Conservation (phyloP, 2,113 vertebrate genomes). For the Elgaria multicarinata region DNA sequence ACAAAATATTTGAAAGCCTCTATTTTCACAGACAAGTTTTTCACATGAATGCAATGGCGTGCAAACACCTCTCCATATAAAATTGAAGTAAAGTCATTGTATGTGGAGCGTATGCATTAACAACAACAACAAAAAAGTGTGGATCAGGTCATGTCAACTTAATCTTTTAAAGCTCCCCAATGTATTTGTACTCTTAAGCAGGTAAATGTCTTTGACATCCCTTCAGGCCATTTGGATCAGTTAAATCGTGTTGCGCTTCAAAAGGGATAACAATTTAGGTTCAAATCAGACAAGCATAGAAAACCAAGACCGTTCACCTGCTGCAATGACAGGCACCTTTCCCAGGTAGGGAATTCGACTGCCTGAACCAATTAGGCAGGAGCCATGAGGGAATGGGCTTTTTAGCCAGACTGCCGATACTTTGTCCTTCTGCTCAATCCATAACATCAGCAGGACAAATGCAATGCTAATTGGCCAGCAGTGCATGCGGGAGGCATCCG, state of each 20-base stretch:
- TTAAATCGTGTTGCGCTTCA: neutral
- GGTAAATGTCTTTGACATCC: neutral
- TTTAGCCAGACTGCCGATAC: neutral
- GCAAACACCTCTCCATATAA: neutral
- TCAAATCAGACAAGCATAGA: slow-evolving; percentile 24
- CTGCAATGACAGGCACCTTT: neutral
- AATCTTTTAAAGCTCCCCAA: neutral
- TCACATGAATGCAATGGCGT: neutral
- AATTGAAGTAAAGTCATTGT: neutral
- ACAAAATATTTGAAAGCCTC: neutral
- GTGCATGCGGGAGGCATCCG: neutral
- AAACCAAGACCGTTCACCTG: slow-evolving; percentile 7
- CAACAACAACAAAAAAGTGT: neutral
- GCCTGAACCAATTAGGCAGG: slow-evolving; percentile 7
- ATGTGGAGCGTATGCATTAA: neutral
- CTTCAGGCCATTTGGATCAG: slow-evolving; percentile 1
- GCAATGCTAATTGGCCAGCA: neutral
- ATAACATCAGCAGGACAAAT: slow-evolving; percentile 11
- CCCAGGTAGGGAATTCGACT: neutral
- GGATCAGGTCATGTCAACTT: slow-evolving; percentile 1
- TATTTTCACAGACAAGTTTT: neutral
- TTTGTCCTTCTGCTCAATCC: neutral
- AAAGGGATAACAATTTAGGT: slow-evolving; percentile 5
- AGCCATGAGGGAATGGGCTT: neutral
- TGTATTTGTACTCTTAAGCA: neutral